A percentile compares a stretch with the other conserved stretches of the same genome.
Conservation (phyloP, 2,113 vertebrate species). For the Baryphthengus martii region DNA sequence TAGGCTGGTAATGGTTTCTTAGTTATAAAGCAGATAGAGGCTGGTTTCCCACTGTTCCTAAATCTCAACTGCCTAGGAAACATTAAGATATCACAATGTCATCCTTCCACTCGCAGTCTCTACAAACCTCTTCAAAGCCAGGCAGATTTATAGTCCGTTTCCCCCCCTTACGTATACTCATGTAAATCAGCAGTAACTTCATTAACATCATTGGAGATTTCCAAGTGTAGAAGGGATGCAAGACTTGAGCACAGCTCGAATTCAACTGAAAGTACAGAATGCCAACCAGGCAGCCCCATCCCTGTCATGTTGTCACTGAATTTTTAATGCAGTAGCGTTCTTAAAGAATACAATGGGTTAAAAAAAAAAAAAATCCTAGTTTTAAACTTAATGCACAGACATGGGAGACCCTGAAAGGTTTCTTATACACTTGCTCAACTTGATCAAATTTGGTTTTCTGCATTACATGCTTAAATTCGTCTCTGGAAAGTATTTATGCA, state of each 20-base stretch:
- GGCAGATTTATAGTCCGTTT: neutral
- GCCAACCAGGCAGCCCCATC: neutral
- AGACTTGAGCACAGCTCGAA: neutral
- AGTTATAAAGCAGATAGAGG: neutral
- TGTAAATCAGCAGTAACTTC: constrained; percentile 32
- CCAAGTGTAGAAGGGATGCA: constrained; percentile 33
- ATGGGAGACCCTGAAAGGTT: neutral
- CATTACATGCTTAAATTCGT: neutral
- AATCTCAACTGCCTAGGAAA: neutral
- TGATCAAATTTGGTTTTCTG: neutral
- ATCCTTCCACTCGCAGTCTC: neutral
- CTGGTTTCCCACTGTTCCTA: neutral
- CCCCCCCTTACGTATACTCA: neutral
- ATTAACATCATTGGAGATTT: constrained; percentile 15
- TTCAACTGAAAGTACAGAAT: neutral
- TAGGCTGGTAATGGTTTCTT: neutral
- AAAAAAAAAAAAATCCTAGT: neutral
- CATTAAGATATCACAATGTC: neutral
- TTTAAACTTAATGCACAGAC: neutral
- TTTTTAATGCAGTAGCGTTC: neutral
- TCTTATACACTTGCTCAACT: neutral
- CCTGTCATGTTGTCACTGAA: neutral
- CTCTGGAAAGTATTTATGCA: neutral
- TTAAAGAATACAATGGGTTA: neutral
- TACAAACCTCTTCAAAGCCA: neutral